phyloP scores from a whole-genome alignment of 1,140 invertebrate species.

The Leucophenga varia region DNA sequence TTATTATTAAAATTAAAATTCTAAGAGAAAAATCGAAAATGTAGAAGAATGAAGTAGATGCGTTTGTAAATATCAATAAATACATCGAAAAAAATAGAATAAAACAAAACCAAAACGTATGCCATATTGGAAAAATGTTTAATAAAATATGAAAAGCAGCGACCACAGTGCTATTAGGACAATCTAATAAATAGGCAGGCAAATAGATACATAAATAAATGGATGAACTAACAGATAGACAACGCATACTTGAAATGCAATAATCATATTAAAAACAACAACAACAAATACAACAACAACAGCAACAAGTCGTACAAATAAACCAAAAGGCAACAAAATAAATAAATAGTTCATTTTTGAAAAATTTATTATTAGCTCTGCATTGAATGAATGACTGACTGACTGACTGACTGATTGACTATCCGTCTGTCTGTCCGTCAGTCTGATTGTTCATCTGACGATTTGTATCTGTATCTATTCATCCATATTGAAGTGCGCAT shows the following conservation, averaged over 20 bases:
- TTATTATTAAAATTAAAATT: too few relatives aligned
- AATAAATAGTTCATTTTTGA: constrained; percentile 53
- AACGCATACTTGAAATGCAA: constrained; percentile 44
- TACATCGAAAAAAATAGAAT: constrained; percentile 1
- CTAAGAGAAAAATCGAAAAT: too few relatives aligned
- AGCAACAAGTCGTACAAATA: constrained; percentile 25
- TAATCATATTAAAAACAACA: constrained; percentile 50
- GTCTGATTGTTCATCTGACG: constrained; percentile 26
- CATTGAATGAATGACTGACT: constrained; percentile 41
- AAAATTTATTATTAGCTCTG: constrained; percentile 54
- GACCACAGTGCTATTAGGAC: too few relatives aligned
- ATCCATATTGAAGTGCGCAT: constrained; percentile 24
- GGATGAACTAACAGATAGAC: constrained; percentile 8
- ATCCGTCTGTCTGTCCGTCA: constrained; percentile 1
- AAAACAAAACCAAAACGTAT: too few relatives aligned
- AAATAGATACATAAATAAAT: neutral
- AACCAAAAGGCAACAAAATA: constrained; percentile 48
- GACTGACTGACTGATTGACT: too few relatives aligned
- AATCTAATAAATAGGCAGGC: neutral
- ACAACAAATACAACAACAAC: constrained; percentile 15
- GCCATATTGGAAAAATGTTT: too few relatives aligned
- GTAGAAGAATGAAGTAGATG: too few relatives aligned
- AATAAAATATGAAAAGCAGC: too few relatives aligned
- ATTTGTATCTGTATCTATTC: constrained; percentile 7
- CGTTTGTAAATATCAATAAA: too few relatives aligned